phyloP scores from a whole-genome alignment of 2,888 invertebrate genomes.

The Epicampocera succincta region DNA sequence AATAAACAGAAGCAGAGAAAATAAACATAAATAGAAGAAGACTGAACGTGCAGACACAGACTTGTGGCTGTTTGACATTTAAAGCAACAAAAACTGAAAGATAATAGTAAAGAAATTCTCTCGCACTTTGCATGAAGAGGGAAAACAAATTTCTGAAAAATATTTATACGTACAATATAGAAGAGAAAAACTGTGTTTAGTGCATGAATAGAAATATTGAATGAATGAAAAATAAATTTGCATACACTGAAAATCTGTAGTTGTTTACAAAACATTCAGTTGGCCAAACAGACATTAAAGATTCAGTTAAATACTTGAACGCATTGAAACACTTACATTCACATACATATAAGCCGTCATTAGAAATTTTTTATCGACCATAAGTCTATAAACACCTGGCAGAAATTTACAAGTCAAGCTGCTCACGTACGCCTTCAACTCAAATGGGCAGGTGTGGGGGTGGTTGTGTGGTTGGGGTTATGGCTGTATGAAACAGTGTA shows the following conservation, averaged over 20 bases:
- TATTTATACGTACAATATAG: too few species aligned
- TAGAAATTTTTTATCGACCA: constrained; percentile 17
- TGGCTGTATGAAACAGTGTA: too few species aligned
- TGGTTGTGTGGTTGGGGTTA: neutral
- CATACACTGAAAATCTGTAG: neutral
- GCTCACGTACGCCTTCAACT: neutral
- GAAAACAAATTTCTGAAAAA: constrained; percentile 1
- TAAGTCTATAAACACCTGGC: constrained; percentile 34
- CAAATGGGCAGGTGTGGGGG: too few species aligned
- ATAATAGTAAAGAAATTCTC: constrained; percentile 13
- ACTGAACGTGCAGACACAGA: constrained; percentile 22
- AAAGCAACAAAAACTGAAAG: constrained; percentile 18
- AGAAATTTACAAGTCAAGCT: constrained; percentile 17
- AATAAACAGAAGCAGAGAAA: constrained; percentile 23
- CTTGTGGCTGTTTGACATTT: constrained; percentile 58
- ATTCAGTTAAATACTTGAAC: neutral
- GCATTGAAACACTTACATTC: too few species aligned
- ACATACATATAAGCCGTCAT: neutral
- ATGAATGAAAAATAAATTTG: neutral
- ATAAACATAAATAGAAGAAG: constrained; percentile 41
- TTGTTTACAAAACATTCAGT: constrained; percentile 10
- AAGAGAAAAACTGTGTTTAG: constrained; percentile 9
- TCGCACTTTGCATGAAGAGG: neutral
- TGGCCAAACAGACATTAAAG: neutral
- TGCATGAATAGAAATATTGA: constrained; percentile 19